phyloP scores from a whole-genome alignment of 2,797 vertebrate species.

The Spinibarbus caldwelli region DNA sequence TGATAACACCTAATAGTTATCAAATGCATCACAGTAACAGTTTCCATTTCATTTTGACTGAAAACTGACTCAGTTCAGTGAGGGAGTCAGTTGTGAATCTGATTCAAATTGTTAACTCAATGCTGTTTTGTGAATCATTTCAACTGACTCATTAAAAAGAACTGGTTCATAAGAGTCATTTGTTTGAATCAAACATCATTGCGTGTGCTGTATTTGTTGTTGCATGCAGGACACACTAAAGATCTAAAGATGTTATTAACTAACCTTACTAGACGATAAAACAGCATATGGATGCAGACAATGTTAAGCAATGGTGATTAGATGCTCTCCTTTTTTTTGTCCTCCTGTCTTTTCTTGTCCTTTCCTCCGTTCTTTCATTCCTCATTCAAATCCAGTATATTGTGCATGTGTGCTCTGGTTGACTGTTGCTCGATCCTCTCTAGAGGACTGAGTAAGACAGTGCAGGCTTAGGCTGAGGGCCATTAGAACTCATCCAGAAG shows the following conservation, averaged over 20 bases:
- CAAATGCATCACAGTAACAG: neutral
- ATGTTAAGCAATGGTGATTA: neutral
- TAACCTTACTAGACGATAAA: neutral
- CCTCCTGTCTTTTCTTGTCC: neutral
- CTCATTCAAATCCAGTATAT: conserved; percentile 25
- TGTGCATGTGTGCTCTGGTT: conserved; percentile 36
- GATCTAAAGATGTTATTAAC: neutral
- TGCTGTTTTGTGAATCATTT: neutral
- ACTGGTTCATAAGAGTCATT: neutral
- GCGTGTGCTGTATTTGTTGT: neutral
- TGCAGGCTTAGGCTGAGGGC: conserved; percentile 61
- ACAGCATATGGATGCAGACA: neutral
- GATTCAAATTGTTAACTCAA: neutral
- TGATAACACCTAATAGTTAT: too few relatives aligned
- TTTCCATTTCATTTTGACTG: neutral
- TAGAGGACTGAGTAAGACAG: conserved; percentile 45
- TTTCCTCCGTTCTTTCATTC: neutral
- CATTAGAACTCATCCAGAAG: conserved; percentile 76
- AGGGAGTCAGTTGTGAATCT: neutral
- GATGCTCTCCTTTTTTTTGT: neutral
- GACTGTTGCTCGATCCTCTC: conserved; percentile 39
- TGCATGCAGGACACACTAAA: neutral
- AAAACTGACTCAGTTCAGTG: neutral
- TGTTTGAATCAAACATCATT: neutral
- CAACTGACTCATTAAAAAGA: neutral